Evolutionary conservation across 1,140 invertebrate genomes (phyloP), one percentile per base, ranked within the genome.

Genomic region (Calephelis nemesis): DNA sequence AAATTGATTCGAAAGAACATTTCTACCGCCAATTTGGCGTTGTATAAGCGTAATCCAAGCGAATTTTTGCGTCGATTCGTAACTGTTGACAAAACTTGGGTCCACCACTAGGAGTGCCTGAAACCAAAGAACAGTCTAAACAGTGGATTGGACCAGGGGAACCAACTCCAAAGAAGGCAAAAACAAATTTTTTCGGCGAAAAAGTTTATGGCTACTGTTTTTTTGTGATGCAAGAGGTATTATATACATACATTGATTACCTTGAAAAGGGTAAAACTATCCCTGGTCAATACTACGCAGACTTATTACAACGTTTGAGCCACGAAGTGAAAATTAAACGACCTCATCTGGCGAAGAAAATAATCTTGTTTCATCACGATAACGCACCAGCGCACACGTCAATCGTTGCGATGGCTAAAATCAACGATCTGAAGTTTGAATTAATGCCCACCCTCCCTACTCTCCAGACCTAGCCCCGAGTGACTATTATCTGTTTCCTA

Each of bases 341-440:
- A 47, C 47, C 47, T 47, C 74, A 83, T 75, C 73, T 79, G 69
- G 70, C 64, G 63, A 81, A 81, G 65, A 81, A 82, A 70, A 84
- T 83, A 79, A 76, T 81, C 13, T 72, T 78, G 62, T 81, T 82
- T 66, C 81, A 81, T 52, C 80, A 81, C 58, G 79, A 79, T 63
- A 82, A 84, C 70, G 75, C 70, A 75, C 77, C 73, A 65, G 75
- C 72, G 65, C 74, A 75, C 69, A 73, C 74, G 62, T 72, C 79
- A 76, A 80, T 50, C 10, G 9, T 75, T 39, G 75, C 74, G 4
- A 74, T 47, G 52, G 69, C 74, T 15, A 77, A 78, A 74, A 71
- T 84, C 49, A 47, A 64, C 13, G 65, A 79, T 82, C 77, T 80
- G n/a, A 60, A 62, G 62, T 83, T 73, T 67, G 65, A 87, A 79